Conservation (phyloP, 1,140 invertebrate genomes). For the Harpegnathos saltator region DNA sequence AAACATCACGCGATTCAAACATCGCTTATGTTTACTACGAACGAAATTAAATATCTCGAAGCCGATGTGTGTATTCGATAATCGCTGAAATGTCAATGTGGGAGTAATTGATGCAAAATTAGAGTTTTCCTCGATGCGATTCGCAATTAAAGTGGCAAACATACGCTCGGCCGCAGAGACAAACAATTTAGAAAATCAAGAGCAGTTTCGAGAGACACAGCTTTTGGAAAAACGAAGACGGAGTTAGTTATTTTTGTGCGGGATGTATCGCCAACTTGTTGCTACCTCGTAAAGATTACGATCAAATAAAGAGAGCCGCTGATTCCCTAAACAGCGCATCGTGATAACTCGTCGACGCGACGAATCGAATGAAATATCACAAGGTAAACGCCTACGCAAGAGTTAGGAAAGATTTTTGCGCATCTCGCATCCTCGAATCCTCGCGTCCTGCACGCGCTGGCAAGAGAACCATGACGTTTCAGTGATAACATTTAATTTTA, state of each 20-base stretch:
- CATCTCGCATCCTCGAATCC: background rate
- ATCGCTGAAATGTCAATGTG: background rate
- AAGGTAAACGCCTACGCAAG: background rate
- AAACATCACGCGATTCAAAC: too few species aligned
- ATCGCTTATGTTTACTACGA: too few species aligned
- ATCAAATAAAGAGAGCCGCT: constrained; percentile 29
- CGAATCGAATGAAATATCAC: constrained; percentile 23
- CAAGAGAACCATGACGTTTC: background rate
- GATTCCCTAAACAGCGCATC: constrained; percentile 5
- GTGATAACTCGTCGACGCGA: constrained; percentile 17
- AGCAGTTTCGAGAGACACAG: background rate
- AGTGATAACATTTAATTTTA: background rate
- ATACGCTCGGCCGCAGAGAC: background rate
- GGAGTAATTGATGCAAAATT: background rate
- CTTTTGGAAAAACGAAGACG: background rate
- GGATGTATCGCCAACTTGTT: constrained; percentile 49
- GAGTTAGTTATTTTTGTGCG: constrained; percentile 38
- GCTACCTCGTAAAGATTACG: constrained; percentile 47
- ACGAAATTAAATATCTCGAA: too few species aligned
- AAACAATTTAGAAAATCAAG: background rate
- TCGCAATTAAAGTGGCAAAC: background rate
- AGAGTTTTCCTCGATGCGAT: background rate
- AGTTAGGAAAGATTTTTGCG: constrained; percentile 6
- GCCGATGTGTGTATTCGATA: too few species aligned
- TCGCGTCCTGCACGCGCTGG: background rate